phyloP scores from a whole-genome alignment of 2,113 vertebrate genomes.

The Spheniscus mendiculus region DNA sequence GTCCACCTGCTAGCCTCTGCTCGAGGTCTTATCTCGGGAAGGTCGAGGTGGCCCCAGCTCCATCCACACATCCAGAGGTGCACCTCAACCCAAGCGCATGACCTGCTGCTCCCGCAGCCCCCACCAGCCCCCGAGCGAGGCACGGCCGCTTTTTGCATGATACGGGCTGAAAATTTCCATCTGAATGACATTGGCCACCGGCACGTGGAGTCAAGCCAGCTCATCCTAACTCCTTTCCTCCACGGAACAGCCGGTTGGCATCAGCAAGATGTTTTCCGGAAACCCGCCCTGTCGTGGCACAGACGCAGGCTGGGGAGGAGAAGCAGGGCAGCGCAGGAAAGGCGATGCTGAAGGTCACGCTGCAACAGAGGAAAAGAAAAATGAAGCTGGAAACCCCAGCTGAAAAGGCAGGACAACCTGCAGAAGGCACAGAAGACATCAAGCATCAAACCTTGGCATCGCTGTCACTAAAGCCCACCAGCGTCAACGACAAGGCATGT shows the following conservation, averaged over 20 bases:
- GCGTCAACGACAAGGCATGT: fast-evolving
- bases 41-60: not conserved
- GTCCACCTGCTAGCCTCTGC: not conserved
- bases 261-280: not conserved
- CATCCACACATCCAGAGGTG: not conserved
- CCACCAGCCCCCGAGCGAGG: not conserved
- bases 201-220: no score
- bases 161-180: not conserved
- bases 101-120: not conserved
- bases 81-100: not conserved
- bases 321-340: not conserved
- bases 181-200: not conserved
- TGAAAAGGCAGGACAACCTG: not conserved
- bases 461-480: not conserved
- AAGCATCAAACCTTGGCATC: not conserved
- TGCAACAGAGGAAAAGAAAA: not conserved
- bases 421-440: not conserved
- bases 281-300: not conserved
- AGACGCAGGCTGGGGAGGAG: fast-evolving
- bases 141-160: not conserved
- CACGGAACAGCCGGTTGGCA: fast-evolving
- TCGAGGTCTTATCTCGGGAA: not conserved
- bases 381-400: not conserved
- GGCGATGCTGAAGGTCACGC: not conserved
- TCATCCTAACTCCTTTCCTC: not conserved